Evolutionary conservation across 2,888 invertebrate species (phyloP), one percentile per base, ranked within the genome.

Genomic region (Ramazzottius varieornatus): DNA sequence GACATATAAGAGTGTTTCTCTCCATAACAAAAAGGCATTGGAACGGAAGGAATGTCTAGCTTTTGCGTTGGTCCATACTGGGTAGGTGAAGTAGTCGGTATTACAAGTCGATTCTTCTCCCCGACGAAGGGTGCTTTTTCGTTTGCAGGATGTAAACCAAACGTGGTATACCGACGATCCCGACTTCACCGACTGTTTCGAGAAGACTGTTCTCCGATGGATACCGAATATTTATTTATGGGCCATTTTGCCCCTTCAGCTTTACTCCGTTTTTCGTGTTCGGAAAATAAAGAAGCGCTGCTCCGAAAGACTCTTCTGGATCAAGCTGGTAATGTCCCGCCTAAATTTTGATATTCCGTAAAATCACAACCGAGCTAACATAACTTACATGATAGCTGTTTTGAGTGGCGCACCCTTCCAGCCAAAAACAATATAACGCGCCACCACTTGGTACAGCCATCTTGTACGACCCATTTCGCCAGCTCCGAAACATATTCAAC

Each of bases 141-240:
- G 8, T 40, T 54, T 54, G 29, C 29, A 54, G 54, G 54, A 54
- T 24, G 29, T 16, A 8, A 13, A 29, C 54, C 13, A 24, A 24
- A 54, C 54, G 16, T 54, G 54, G 54, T n/a, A 29, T 24, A 54
- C 54, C n/a, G 54, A 54, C 29, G 54, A 54, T 29, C 54, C 54
- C n/a, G 54, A 54, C 54, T 54, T 54, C 29, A 54, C 54, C 20
- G 4, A 54, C 54, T 54, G 54, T 24, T 54, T 54, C 54, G n/a
- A 54, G 29, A 54, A 54, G 29, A 54, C 54, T 4, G 29, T 54
- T 24, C 29, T 54, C 4, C 8, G 4, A 4, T 16, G 20, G 20
- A 54, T 54, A 16, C 54, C 54, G 29, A 8, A 4, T 8, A 24
- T 29, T 8, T 54, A 16, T 24, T 29, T 54, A 24, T 54, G 54